A percentile compares a stretch with the other conserved stretches of the same genome.
Conservation (phyloP, 2,797 vertebrate species). For the Steatocranus sp. region DNA sequence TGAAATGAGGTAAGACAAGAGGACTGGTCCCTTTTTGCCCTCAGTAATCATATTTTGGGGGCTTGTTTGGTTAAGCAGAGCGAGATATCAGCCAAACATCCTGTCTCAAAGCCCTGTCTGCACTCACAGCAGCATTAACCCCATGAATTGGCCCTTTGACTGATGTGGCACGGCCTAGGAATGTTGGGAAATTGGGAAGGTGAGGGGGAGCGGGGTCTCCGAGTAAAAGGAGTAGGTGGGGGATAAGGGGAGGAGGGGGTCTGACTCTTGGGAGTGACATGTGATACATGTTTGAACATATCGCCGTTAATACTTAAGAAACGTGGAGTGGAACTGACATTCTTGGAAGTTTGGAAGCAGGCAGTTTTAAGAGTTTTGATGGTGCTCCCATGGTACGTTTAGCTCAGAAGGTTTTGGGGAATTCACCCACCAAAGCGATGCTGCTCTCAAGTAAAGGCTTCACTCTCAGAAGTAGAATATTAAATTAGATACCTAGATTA, state of each 20-base stretch:
- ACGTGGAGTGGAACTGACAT: slow-evolving; percentile 47
- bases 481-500: background rate
- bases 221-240: slow-evolving; percentile 47
- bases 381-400: slow-evolving; percentile 4
- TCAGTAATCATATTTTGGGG: slow-evolving; percentile 76
- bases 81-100: slow-evolving; percentile 83
- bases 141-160: slow-evolving; percentile 78
- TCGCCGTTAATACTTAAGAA: slow-evolving; percentile 59
- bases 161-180: slow-evolving; percentile 70
- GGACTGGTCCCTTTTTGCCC: slow-evolving; percentile 57
- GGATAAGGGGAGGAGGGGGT: slow-evolving; percentile 60
- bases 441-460: background rate
- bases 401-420: slow-evolving; percentile 20
- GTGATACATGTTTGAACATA: slow-evolving; percentile 73
- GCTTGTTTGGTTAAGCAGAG: slow-evolving; percentile 85
- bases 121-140: slow-evolving; percentile 67
- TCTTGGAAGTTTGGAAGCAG: slow-evolving; percentile 38
- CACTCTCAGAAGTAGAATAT: background rate
- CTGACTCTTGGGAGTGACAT: slow-evolving; percentile 67
- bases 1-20: slow-evolving; percentile 51
- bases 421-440: slow-evolving; percentile 16
- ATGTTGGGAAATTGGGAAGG: slow-evolving; percentile 74
- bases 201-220: slow-evolving; percentile 60
- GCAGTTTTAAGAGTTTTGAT: slow-evolving; percentile 21
- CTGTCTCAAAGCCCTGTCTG: slow-evolving; percentile 79